phyloP scores from a whole-genome alignment of 2,113 vertebrate species.

The Cygnus buccinator region DNA sequence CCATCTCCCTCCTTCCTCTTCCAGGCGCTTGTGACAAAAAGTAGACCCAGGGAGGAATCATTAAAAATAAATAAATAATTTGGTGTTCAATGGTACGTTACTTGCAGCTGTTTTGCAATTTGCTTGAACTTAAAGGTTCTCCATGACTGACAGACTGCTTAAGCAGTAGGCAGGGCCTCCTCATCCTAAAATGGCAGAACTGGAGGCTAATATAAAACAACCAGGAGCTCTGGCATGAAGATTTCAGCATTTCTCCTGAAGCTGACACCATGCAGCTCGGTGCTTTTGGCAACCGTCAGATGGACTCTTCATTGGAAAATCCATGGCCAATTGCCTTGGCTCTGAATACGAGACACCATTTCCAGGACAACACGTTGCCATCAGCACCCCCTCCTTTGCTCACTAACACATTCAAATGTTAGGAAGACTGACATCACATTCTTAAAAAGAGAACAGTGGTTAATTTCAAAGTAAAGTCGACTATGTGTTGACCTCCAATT shows the following conservation, averaged over 20 bases:
- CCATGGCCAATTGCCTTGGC: not conserved
- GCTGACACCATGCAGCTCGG: not conserved
- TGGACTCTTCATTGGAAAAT: not conserved
- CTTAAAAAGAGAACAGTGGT: constrained; percentile 1
- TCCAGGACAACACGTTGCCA: not conserved
- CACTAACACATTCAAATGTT: not conserved
- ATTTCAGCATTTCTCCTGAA: not conserved
- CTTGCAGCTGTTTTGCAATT: not conserved
- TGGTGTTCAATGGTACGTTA: fast-evolving
- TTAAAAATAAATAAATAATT: too few species aligned
- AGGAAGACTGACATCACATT: constrained; percentile 23
- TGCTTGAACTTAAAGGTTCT: not conserved
- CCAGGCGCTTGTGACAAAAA: not conserved
- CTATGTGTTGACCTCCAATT: constrained; percentile 35
- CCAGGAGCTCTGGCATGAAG: not conserved
- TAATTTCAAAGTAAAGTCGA: constrained; percentile 45
- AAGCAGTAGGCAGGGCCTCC: not conserved
- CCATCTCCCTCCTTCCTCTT: not conserved
- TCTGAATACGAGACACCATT: not conserved
- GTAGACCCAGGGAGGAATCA: not conserved
- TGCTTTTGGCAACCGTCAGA: not conserved
- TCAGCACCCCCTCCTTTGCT: not conserved
- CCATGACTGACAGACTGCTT: not conserved
- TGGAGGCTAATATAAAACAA: not conserved
- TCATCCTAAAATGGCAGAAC: not conserved